Evolutionary conservation across 2,113 vertebrate genomes (phyloP).

Genomic region (Bubo bubo): DNA sequence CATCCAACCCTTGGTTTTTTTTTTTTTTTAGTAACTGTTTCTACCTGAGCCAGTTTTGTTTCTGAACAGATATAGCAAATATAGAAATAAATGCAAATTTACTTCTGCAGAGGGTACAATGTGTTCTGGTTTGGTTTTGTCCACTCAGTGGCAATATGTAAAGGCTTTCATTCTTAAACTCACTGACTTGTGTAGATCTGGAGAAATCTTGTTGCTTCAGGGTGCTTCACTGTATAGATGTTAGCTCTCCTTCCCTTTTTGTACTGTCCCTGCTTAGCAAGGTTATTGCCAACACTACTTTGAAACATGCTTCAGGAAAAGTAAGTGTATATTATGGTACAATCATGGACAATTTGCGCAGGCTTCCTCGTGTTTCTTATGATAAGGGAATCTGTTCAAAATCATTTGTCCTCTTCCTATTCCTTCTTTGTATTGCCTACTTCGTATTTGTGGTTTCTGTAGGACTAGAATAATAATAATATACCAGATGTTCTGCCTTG

Average conservation of each 20-base stretch:
- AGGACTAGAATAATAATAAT: not conserved
- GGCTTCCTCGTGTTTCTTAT: not conserved
- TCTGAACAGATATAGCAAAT: not conserved
- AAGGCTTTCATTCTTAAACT: not conserved
- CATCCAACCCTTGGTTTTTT: not conserved
- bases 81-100: not conserved
- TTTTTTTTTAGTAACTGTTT: not conserved
- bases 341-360: not conserved
- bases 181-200: not conserved
- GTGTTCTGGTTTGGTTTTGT: not conserved
- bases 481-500: not conserved
- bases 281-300: not conserved
- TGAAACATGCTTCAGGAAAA: not conserved
- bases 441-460: slow-evolving; percentile 20
- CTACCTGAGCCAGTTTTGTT: not conserved
- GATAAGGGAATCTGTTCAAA: not conserved
- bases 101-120: not conserved
- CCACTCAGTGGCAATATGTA: not conserved
- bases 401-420: not conserved
- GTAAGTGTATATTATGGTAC: not conserved
- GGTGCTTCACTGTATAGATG: not conserved
- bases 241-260: not conserved
- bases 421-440: not conserved
- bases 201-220: not conserved
- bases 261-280: not conserved